Evolutionary conservation across 2,888 invertebrate genomes (phyloP).

Genomic region (Agrochola macilenta): DNA sequence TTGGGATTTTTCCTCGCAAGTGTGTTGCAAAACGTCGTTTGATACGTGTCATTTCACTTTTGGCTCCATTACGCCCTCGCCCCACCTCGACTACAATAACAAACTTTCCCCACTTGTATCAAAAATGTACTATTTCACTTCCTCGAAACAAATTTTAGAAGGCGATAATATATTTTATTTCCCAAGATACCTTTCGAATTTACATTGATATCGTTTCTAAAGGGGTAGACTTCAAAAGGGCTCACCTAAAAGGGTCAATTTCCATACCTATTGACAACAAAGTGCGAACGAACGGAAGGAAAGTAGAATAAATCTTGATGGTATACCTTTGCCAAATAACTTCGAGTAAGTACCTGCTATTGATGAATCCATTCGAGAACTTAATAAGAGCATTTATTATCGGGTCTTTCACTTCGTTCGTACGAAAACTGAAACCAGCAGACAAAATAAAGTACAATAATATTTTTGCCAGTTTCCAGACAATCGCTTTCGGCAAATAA

Average conservation of each 20-base stretch:
- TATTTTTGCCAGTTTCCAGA: constrained; percentile 13
- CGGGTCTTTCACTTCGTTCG: constrained; percentile 12
- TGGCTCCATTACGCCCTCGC: not conserved
- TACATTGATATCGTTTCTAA: constrained; percentile 57
- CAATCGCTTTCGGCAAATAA: constrained; percentile 28
- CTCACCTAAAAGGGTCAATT: constrained; percentile 66
- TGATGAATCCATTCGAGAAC: constrained; percentile 60
- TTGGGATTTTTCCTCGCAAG: not conserved
- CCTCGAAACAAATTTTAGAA: constrained; percentile 34
- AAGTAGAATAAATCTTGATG: constrained; percentile 64
- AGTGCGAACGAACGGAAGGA: constrained; percentile 54
- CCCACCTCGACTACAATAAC: not conserved
- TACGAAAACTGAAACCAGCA: constrained; percentile 12
- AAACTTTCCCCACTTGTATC: not conserved
- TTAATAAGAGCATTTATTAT: constrained; percentile 43
- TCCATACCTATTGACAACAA: constrained; percentile 70
- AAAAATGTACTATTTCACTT: not conserved
- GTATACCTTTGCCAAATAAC: constrained; percentile 56
- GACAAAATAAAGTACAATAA: constrained; percentile 2
- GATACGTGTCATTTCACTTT: not conserved
- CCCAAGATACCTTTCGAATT: constrained; percentile 48
- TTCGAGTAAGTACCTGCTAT: constrained; percentile 13
- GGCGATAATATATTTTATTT: constrained; percentile 61
- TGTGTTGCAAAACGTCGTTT: not conserved
- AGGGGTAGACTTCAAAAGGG: constrained; percentile 55